Base-by-base conservation (phyloP, 2,797 vertebrate species). In the Sebastolobus alascanus region DNA sequence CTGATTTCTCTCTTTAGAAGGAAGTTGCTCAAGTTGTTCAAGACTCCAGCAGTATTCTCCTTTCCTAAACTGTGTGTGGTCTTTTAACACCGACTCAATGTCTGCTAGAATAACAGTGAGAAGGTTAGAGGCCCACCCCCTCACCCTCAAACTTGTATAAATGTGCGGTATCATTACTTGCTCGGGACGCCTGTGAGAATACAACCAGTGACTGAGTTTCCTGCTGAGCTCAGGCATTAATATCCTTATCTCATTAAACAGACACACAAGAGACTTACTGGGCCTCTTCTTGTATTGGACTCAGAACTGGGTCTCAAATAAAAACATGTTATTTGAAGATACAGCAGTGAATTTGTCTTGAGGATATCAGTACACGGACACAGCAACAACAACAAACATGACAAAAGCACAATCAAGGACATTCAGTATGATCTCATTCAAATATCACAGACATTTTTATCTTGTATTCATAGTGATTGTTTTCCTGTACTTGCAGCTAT, bases 401-500 rank as follows among this genome's bases (percentile, higher is more conserved):
- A 54, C 16, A 14, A 55, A 27, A 40, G 33, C 40, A 40, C 55
- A 72, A 38, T 14, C 27, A 13, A 12, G 18, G 66, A 68, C 59
- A 52, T 6, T 4, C 1, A 20, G 7, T 6, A 2, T 33, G 67
- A 68, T 65, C 54, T 50, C 2, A 22, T 38, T 55, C 29, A 72
- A 6, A 61, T 40, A 14, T 29, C 35, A n/a, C 29, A 37, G 43
- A 59, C 65, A 50, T 73, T 46, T 73, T 33, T 20, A 50, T 75
- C 33, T 65, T 35, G 18, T n/a, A 1, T 38, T 58, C 35, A 64
- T 20, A 4, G 8, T 55, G 43, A 59, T n/a, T 68, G 59, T 79
- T 61, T 68, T 46, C 75, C n/a, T 89, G 43, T 90, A 35, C 73
- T 84, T 50, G 11, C 96, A 99, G 98, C 98, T 9, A 99, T 99